phyloP scores from a whole-genome alignment of 53 echinoderm and acorn worm species.

The Antedon mediterranea region DNA sequence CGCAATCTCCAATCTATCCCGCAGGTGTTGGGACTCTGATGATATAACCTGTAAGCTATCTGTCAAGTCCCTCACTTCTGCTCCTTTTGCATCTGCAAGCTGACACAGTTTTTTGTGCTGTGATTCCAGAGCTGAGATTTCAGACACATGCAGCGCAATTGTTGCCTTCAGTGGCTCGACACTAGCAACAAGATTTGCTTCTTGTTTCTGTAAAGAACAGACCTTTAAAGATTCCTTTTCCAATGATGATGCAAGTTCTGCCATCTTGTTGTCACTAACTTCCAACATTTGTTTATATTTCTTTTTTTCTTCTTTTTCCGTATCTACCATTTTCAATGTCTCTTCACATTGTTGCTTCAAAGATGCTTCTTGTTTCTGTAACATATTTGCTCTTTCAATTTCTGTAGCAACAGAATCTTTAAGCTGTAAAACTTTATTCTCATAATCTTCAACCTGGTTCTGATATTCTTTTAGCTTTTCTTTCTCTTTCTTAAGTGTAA shows the following conservation, averaged over 20 bases:
- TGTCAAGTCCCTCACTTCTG: constrained; percentile 54
- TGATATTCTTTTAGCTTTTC: constrained; percentile 1
- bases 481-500: neutral
- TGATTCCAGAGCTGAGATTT: constrained; percentile 38
- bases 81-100: constrained; percentile 42
- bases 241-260: constrained; percentile 16
- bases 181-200: constrained; percentile 11
- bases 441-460: constrained; percentile 7
- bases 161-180: constrained; percentile 33
- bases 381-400: constrained; percentile 21
- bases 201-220: neutral
- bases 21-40: constrained; percentile 38
- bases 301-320: constrained; percentile 11
- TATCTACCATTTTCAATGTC: neutral
- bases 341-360: neutral
- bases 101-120: constrained; percentile 82
- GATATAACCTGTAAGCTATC: constrained; percentile 56
- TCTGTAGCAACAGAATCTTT: neutral
- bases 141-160: constrained; percentile 21
- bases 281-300: constrained; percentile 20
- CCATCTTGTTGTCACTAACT: constrained; percentile 23
- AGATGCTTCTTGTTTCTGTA: constrained; percentile 13
- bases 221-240: neutral
- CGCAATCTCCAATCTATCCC: constrained; percentile 43
- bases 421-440: neutral